A percentile compares a stretch with the other conserved stretches of the same genome.
Evolutionary conservation across 2,113 vertebrate genomes (phyloP).

Genomic region (Bufo bufo): DNA sequence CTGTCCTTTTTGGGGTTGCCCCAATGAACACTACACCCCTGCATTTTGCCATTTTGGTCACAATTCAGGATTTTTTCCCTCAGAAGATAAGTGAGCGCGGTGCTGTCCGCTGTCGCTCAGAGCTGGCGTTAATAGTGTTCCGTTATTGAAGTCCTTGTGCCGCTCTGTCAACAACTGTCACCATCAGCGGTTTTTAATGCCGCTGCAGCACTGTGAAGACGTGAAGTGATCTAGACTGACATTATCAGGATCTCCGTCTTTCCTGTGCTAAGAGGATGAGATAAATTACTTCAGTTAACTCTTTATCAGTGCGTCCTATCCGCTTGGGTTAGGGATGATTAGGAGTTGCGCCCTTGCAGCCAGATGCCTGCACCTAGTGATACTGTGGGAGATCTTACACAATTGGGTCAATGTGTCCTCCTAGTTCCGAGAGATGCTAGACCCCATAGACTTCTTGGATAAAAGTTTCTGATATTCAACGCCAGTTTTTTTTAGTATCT

Average conservation of each 20-base stretch:
- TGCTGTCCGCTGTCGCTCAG: background rate
- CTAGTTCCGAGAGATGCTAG: too few relatives aligned
- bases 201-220: background rate
- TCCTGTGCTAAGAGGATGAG: background rate
- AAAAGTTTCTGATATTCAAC: background rate
- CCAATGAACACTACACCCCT: too few relatives aligned
- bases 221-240: background rate
- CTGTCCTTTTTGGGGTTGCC: too few relatives aligned
- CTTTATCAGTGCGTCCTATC: background rate
- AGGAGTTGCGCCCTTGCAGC: background rate
- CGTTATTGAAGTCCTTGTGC: background rate
- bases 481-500: too few relatives aligned
- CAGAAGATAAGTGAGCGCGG: too few relatives aligned
- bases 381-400: background rate
- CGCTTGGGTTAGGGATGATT: background rate
- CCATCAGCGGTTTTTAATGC: conserved; percentile 27
- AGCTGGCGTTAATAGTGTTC: background rate
- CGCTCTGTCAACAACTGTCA: background rate
- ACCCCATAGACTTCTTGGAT: background rate
- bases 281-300: conserved; percentile 5
- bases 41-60: too few relatives aligned
- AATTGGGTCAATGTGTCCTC: background rate
- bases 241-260: conserved; percentile 31
- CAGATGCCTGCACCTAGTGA: background rate
- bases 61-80: background rate